These are phyloP conservation scores for Brevimyrus niger DNA, from an alignment of 2,113 vertebrate species.

Conservation along the genomic window DNA sequence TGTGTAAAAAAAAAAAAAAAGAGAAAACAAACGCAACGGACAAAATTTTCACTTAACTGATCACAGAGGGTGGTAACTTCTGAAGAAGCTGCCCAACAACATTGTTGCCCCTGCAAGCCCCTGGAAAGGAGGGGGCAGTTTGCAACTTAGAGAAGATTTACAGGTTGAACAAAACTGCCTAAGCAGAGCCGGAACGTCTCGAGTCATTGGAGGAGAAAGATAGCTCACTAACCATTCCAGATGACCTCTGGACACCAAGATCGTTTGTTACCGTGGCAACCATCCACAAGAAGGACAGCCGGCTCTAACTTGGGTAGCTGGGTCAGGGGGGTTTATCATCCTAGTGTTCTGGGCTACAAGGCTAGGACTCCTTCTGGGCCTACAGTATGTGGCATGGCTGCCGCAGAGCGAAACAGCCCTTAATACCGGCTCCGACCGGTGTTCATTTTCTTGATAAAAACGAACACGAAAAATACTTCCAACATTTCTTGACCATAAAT, in stretches of 20 bases:
- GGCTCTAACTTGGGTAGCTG: neutral
- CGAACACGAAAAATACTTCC: no score
- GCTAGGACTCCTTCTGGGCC: neutral
- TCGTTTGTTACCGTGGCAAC: constrained; percentile 24
- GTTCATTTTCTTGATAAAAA: no score
- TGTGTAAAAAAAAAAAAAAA: neutral
- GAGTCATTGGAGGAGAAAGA: constrained; percentile 28
- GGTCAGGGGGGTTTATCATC: neutral
- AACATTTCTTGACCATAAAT: no score
- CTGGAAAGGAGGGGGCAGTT: neutral
- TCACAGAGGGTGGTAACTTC: neutral
- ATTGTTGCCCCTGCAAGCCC: neutral
- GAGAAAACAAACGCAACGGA: neutral
- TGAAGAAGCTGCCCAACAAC: neutral
- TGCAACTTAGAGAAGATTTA: neutral
- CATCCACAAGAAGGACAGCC: neutral
- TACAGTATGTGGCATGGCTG: neutral
- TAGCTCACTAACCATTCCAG: constrained; percentile 24
- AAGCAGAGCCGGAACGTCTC: constrained; percentile 21
- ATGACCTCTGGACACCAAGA: constrained; percentile 35
- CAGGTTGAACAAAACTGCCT: neutral
- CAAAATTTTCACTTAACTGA: neutral
- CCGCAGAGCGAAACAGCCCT: neutral
- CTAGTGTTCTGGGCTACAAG: constrained; percentile 26
- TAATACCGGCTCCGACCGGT: neutral